Evolutionary conservation across 2,888 invertebrate genomes (phyloP), one percentile per base, ranked within the genome.

Genomic region (Schrankia costaestrigalis): DNA sequence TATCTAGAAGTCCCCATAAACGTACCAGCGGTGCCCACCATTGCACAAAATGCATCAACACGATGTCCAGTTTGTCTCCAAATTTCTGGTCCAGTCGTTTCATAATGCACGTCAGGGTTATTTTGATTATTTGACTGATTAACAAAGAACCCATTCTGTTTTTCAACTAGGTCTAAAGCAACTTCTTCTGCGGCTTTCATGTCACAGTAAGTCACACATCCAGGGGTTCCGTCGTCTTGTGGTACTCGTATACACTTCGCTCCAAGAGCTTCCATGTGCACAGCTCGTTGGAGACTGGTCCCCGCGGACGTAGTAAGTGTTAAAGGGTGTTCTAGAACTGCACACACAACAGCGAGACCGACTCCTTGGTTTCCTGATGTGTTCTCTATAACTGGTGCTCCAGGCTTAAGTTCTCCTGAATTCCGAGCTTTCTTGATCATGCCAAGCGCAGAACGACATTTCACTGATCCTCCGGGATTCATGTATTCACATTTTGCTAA

Each of bases 331-430:
- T 72, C 70, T 6, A 83, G 46, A 3, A 86, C 81, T 1, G 86
- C 80, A 33, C 86, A 86, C 3, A 86, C 86, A 0, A 85, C 78
- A 2, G 86, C 86, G 2, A 87, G 71, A 5, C 86, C 86, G 35
- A 79, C 80, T 18, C 86, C 86, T 48, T 86, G 86, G 46, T 87
- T 87, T 1, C 86, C 86, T 1, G 86, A 86, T 1, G 86, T 85
- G 2, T 83, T 72, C 51, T 86, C 86, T 1, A 84, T 51, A 1
- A 86, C 79, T 0, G 75, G 75, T 5, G 42, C 63, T 1, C 82
- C 83, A 3, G 83, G 82, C 31, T 74, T 68, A 23, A 86, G 41
- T 1, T 66, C 64, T 8, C 86, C 84, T n/a, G 56, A 63, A 11
- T 64, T 66, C 1, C 56, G 39, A 1, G 86, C 86, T 24, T 63